Base-by-base conservation (phyloP, 30 jellyfish, hydroid and myxozoan species). In the Nemopilema nomurai region DNA sequence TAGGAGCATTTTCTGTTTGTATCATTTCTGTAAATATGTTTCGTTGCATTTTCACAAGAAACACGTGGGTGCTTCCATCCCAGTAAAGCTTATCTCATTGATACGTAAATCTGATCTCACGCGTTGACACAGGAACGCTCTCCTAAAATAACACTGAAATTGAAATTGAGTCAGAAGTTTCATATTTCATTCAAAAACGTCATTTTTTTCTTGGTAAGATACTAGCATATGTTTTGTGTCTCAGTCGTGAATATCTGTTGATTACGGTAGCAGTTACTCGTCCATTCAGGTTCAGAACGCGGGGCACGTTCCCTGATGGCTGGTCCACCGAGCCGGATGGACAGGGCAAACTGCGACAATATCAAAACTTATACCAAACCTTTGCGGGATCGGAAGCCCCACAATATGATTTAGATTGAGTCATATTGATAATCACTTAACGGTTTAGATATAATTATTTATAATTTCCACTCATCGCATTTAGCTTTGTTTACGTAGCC, bases 321-420 rank as follows among this genome's bases (percentile, higher is more conserved):
- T 79, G 89, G 89, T 79, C 89, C 72, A 64, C 89, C 89, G 24
- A 66, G 89, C 80, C 80, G 71, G 80, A 66, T 79, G 26, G 80
- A 33, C 13, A 24, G 80, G 9, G n/a, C n/a, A n/a, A n/a, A n/a
- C n/a, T n/a, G n/a, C n/a, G n/a, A n/a, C n/a, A n/a, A n/a, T n/a
- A 41, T 41, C 57, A 41, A 41, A 41, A 41, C 13, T 41, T 6
- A 41, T 13, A n/a, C 57, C 13, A 3, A 41, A 41, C 57, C 13
- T 3, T 41, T 13, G 13, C 9, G 13, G 57, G 13, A 41, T 13
- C 57, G 57, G 57, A 41, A 41, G 57, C 57, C 6, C 13, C 57
- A 41, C 57, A 41, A 3, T 6, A 41, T 13, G 57, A 41, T 41
- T 13, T 41, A 13, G 57, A 6, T 13, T 3, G 57, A 41, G 13